A percentile compares a stretch with the other conserved stretches of the same genome.
phyloP scores from a whole-genome alignment of 2,113 vertebrate species.

The Lipophrys pholis region DNA sequence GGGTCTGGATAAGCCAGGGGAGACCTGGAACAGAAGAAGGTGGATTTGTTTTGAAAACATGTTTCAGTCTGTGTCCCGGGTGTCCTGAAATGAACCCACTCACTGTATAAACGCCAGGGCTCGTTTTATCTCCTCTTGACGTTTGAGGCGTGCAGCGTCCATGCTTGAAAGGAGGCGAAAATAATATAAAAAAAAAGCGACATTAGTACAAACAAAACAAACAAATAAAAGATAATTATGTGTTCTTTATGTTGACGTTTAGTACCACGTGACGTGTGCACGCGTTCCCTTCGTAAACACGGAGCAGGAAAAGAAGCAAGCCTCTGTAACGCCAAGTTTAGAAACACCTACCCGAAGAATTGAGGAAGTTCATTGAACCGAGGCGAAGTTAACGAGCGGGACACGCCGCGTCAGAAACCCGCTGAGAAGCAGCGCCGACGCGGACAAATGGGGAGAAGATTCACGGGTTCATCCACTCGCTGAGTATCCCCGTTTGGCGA shows the following conservation, averaged over 20 bases:
- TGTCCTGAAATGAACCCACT: slow-evolving; percentile 19
- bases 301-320: no score
- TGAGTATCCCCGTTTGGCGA: no score
- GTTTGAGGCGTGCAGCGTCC: slow-evolving; percentile 88
- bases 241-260: no score
- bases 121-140: slow-evolving; percentile 90
- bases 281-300: no score
- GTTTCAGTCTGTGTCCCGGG: slow-evolving; percentile 30
- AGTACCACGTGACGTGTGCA: no score
- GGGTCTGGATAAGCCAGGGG: slow-evolving; percentile 89
- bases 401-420: neutral
- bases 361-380: slow-evolving; percentile 54
- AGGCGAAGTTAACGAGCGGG: slow-evolving; percentile 11
- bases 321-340: no score
- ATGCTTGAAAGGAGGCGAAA: slow-evolving; percentile 52
- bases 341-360: slow-evolving; percentile 60
- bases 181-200: no score
- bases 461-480: no score
- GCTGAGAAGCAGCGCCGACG: no score
- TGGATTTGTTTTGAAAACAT: neutral
- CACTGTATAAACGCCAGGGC: slow-evolving; percentile 94
- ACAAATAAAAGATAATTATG: no score
- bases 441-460: no score
- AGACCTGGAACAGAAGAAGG: slow-evolving; percentile 81
- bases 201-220: no score